Evolutionary conservation across 1,140 invertebrate species (phyloP).

Genomic region (Aricia agestis): DNA sequence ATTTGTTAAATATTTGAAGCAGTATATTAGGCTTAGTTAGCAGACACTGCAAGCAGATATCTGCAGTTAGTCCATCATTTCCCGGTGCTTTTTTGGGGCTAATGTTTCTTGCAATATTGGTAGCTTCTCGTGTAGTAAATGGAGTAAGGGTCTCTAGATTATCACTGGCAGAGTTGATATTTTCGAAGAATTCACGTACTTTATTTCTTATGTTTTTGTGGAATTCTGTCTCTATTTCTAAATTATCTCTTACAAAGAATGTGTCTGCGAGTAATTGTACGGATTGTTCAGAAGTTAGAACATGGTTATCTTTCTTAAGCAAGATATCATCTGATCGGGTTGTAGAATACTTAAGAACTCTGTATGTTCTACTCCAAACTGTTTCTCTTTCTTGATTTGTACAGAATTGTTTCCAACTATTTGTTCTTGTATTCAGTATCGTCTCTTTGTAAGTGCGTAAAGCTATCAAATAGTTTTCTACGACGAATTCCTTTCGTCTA

Average conservation of each 20-base stretch:
- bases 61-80: background rate
- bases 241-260: background rate
- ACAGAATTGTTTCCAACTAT: background rate
- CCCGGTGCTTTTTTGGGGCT: conserved; percentile 9
- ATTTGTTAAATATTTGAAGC: background rate
- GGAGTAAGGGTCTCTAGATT: background rate
- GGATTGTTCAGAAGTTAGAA: background rate
- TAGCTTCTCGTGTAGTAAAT: background rate
- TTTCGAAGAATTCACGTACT: no score
- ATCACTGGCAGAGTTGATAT: background rate
- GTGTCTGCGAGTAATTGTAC: background rate
- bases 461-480: background rate
- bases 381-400: conserved; percentile 2
- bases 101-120: no score
- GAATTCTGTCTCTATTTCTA: background rate
- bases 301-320: no score
- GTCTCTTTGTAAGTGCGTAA: background rate
- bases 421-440: background rate
- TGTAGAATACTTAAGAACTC: background rate
- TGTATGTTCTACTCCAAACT: background rate
- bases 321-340: background rate
- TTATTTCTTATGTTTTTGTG: background rate
- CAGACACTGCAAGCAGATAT: background rate
- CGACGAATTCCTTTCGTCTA: background rate
- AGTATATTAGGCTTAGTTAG: background rate